Percentiles rank a stretch among this genome's conserved stretches.
Evolutionary conservation across 2,113 vertebrate species (phyloP).

Genomic region (Tyto alba): DNA sequence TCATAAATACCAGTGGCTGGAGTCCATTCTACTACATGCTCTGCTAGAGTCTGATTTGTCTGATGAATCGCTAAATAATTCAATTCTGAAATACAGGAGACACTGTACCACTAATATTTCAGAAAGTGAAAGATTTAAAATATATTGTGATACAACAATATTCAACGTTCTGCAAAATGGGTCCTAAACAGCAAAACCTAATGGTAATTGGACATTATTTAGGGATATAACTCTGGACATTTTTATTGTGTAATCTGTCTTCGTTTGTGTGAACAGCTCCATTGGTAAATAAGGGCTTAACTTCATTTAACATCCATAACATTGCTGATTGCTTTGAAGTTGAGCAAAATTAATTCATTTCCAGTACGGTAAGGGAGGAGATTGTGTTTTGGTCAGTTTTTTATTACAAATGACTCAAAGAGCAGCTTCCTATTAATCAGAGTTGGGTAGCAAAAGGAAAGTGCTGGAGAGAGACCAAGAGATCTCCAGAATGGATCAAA

Average conservation of each 20-base stretch:
- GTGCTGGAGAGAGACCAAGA: neutral
- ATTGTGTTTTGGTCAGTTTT: neutral
- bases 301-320: constrained; percentile 28
- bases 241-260: constrained; percentile 22
- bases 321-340: constrained; percentile 1
- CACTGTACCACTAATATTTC: neutral
- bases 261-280: neutral
- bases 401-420: neutral
- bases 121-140: neutral
- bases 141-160: neutral
- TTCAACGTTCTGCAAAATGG: neutral
- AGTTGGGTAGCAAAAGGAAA: neutral
- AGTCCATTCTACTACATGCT: neutral
- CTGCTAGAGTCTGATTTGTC: neutral
- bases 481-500: neutral
- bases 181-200: neutral
- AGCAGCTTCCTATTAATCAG: neutral
- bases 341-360: constrained; percentile 29
- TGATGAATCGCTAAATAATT: constrained; percentile 6
- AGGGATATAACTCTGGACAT: neutral
- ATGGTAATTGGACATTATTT: constrained; percentile 12
- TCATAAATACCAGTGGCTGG: neutral
- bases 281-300: constrained; percentile 22
- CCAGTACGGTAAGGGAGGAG: neutral
- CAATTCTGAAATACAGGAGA: neutral